Conservation (phyloP, 2,797 vertebrate species). For the Acipenser transmontanus region DNA sequence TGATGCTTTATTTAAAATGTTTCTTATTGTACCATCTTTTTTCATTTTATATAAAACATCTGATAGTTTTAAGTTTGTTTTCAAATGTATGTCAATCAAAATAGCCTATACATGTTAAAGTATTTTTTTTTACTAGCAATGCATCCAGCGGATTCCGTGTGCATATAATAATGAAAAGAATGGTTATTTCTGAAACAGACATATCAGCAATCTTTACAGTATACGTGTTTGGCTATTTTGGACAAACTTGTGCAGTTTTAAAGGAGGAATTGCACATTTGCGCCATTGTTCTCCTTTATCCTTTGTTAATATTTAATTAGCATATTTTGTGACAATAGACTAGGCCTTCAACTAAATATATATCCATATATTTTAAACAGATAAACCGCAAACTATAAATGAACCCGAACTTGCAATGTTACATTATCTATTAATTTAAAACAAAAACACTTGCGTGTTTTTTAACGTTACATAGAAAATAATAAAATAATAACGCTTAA, state of each 20-base stretch:
- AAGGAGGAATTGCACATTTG: slow-evolving; percentile 56
- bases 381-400: no score
- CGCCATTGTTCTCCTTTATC: slow-evolving; percentile 74
- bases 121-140: no score
- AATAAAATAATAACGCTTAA: no score
- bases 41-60: neutral
- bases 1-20: no score
- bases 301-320: slow-evolving; percentile 92
- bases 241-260: slow-evolving; percentile 17
- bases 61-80: neutral
- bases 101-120: no score
- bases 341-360: slow-evolving; percentile 28
- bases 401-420: no score
- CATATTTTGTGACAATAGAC: slow-evolving; percentile 80
- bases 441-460: no score
- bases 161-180: slow-evolving; percentile 1
- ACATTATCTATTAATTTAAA: no score
- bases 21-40: no score
- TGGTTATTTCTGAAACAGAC: neutral
- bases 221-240: neutral
- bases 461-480: no score
- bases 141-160: neutral
- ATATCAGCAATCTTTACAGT: neutral
- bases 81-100: slow-evolving; percentile 2
- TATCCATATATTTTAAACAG: slow-evolving; percentile 9